Conservation (phyloP, 2,888 invertebrate genomes). For the Polydrusus tereticollis region DNA sequence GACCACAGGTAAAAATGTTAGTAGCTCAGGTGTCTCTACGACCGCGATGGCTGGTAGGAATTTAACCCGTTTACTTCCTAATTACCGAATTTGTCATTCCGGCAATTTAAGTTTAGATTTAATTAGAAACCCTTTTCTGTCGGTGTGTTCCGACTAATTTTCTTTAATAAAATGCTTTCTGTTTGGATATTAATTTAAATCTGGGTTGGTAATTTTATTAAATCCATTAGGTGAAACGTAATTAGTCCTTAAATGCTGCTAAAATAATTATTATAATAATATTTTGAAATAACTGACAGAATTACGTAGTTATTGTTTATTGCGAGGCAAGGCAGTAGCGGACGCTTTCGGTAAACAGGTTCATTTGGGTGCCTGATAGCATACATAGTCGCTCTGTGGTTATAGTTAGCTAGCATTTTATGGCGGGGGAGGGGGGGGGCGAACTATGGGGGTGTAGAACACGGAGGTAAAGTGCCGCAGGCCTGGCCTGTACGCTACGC, state of each 20-base stretch:
- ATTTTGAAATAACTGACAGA: too few species aligned
- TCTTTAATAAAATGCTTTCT: constrained; percentile 16
- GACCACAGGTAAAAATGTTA: constrained; percentile 53
- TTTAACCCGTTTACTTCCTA: constrained; percentile 34
- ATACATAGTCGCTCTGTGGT: too few species aligned
- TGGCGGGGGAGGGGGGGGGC: too few species aligned
- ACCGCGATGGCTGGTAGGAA: constrained; percentile 38
- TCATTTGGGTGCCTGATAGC: too few species aligned
- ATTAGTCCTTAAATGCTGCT: constrained; percentile 2
- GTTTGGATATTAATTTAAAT: constrained; percentile 17
- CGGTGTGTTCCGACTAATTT: constrained; percentile 6
- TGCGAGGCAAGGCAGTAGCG: too few species aligned
- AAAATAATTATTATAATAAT: neutral
- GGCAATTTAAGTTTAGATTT: constrained; percentile 11
- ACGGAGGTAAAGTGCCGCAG: too few species aligned
- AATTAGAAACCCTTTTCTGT: constrained; percentile 15
- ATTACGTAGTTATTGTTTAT: too few species aligned
- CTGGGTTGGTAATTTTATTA: constrained; percentile 5
- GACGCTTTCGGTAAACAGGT: too few species aligned
- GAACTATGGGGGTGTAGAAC: too few species aligned
- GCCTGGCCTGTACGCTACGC: too few species aligned
- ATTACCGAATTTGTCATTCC: constrained; percentile 38
- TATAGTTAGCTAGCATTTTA: too few species aligned
- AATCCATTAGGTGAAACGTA: constrained; percentile 5
- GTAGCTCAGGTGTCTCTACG: constrained; percentile 52